Evolutionary conservation across 2,797 vertebrate genomes (phyloP), one percentile per base, ranked within the genome.

Genomic region (Mus spretus): DNA sequence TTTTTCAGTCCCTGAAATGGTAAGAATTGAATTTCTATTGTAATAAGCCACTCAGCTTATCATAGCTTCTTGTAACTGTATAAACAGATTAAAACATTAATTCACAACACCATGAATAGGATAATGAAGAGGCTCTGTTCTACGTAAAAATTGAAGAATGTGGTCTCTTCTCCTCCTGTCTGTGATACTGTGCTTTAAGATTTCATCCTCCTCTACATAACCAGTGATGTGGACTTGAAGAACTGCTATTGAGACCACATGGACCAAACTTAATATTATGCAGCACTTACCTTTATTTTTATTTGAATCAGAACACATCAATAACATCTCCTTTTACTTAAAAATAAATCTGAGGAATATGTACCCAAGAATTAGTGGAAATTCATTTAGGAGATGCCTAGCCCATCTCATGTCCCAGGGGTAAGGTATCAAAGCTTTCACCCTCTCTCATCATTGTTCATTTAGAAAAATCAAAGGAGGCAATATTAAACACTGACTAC

Each of bases 311-410:
- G 26, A 9, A 15, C 1, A 22, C 1, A 63, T 6, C 37, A 63
- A 47, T 40, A 31, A 8, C 34, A 53, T 19, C 26, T 19, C 37
- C 34, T 63, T 40, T 9, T 34, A 63, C 92, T 63, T 83, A 53
- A 44, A 92, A 96, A 90, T 40, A 90, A 93, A 74, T 20, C 31
- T 93, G 6, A 22, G 24, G 84, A 93, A 72, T 53, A 6, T 14
- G 5, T 77, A 50, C 11, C 53, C 72, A 91, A 13, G 31, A 90
- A 92, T 79, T 55, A 82, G 28, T 75, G 44, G 20, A 70, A 93
- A 91, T 81, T 87, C 40, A 53, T 59, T 79, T 87, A 34, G 37
- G 34, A 95, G 75, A 80, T 28, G 78, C 91, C 26, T 84, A 91
- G 24, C 63, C 53, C 17, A 70, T 55, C n/a, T 74, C 80, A 91